Conservation (phyloP, 2,888 invertebrate genomes). For the Volucella bombylans region DNA sequence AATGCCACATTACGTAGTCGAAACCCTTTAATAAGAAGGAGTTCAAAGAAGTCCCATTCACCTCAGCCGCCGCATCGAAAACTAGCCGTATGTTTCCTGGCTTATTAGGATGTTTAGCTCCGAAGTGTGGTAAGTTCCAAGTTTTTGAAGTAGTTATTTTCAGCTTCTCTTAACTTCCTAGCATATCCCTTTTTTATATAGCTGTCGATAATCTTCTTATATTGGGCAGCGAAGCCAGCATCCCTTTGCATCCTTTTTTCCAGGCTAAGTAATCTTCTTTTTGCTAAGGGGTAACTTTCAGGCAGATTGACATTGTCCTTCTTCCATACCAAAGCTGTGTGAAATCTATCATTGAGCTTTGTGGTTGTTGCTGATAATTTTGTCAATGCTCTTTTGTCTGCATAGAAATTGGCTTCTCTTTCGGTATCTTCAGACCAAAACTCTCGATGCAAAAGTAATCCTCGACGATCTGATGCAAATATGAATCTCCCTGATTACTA, state of each 20-base stretch:
- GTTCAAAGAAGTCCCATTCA: too few species aligned
- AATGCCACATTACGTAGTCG: too few species aligned
- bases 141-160: constrained; percentile 47
- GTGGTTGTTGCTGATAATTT: neutral
- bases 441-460: constrained; percentile 26
- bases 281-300: too few species aligned
- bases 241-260: constrained; percentile 56
- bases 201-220: constrained; percentile 40
- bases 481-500: too few species aligned
- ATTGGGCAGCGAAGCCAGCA: constrained; percentile 29
- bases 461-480: constrained; percentile 12
- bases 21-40: too few species aligned
- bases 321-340: too few species aligned
- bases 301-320: too few species aligned
- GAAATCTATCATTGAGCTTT: too few species aligned
- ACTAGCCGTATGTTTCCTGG: constrained; percentile 76
- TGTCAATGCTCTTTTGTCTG: constrained; percentile 7
- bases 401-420: constrained; percentile 1
- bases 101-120: constrained; percentile 74
- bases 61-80: too few species aligned
- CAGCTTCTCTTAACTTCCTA: constrained; percentile 38
- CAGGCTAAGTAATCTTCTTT: constrained; percentile 24
- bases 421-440: constrained; percentile 14
- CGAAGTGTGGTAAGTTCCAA: constrained; percentile 76
- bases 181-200: constrained; percentile 35